Evolutionary conservation across 1,140 invertebrate genomes (phyloP), one percentile per base, ranked within the genome.

Genomic region (Calycopis cecrops): DNA sequence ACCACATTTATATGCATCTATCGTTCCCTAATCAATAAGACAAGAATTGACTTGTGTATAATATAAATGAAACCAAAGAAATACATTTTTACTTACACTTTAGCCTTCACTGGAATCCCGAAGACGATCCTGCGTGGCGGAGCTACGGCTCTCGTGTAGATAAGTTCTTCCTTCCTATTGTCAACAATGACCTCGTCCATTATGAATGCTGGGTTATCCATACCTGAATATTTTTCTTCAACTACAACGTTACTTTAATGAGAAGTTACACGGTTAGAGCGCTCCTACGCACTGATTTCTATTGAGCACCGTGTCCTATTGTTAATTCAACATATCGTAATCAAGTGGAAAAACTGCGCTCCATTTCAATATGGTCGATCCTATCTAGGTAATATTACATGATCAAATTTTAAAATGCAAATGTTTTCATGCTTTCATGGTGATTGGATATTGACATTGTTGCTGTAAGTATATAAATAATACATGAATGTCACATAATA

Each of bases 261-360:
- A 54, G 50, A 55, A 17, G 49, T 37, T 44, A 9, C 33, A 42
- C 12, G 18, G 35, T 34, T 57, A 50, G 50, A 60, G 60, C 57
- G 51, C 35, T 42, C 48, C 57, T 48, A 68, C 63, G 60, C 63
- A 66, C 63, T 59, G 57, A 56, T 59, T 56, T 49, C 33, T 59
- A 62, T 61, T 55, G 16, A 58, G 50, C 54, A 53, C 38, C 55
- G 64, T 59, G 61, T 54, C 54, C 59, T 35, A 73, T 73, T 73
- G 68, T 71, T 66, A 68, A 73, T 70, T 63, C 58, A 64, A 42
- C 60, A 49, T 60, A 61, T 60, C 35, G 63, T 60, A 60, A 49
- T 62, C 48, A 59, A 54, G 47, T 62, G 52, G 52, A 62, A 62
- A 53, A 53, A 53, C 38, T 42, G 38, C 52, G 52, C 42, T 52